phyloP scores from a whole-genome alignment of 2,113 vertebrate genomes.

The Colossoma macropomum region DNA sequence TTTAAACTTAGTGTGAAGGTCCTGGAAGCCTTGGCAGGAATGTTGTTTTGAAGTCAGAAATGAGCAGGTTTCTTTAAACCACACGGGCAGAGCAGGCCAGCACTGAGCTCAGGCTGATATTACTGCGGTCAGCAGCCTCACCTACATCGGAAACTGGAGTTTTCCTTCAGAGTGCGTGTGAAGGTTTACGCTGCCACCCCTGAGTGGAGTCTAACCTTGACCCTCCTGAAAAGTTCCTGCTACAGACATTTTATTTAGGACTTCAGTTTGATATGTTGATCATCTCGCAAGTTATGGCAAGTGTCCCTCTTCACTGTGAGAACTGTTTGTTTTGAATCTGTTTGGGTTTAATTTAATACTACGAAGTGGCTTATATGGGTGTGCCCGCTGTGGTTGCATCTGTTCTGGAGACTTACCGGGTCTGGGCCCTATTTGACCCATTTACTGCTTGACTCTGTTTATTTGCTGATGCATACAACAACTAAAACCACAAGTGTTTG shows the following conservation, averaged over 20 bases:
- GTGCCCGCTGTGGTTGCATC: conserved; percentile 62
- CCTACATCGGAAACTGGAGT: neutral
- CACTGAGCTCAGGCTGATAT: neutral
- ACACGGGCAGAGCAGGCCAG: neutral
- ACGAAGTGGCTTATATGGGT: conserved; percentile 51
- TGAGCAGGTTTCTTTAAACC: conserved; percentile 26
- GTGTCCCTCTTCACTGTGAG: conserved; percentile 20
- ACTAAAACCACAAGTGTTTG: conserved; percentile 10
- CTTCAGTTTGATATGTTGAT: neutral
- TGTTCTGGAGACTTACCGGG: conserved; percentile 58
- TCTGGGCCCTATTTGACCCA: conserved; percentile 12
- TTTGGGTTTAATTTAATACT: conserved; percentile 46
- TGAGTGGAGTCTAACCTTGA: neutral
- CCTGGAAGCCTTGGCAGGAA: neutral
- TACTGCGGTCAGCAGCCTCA: neutral
- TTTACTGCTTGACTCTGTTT: conserved; percentile 28
- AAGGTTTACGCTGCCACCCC: neutral
- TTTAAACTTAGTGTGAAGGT: neutral
- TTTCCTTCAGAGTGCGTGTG: neutral
- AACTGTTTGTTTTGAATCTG: conserved; percentile 6
- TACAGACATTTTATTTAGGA: neutral
- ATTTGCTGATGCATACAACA: neutral
- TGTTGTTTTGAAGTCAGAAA: conserved; percentile 12
- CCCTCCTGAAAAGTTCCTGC: neutral
- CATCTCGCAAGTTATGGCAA: neutral